These are phyloP conservation scores for Drosophila persimilis DNA, from an alignment of 1,140 invertebrate genomes.

Conservation along the genomic window DNA sequence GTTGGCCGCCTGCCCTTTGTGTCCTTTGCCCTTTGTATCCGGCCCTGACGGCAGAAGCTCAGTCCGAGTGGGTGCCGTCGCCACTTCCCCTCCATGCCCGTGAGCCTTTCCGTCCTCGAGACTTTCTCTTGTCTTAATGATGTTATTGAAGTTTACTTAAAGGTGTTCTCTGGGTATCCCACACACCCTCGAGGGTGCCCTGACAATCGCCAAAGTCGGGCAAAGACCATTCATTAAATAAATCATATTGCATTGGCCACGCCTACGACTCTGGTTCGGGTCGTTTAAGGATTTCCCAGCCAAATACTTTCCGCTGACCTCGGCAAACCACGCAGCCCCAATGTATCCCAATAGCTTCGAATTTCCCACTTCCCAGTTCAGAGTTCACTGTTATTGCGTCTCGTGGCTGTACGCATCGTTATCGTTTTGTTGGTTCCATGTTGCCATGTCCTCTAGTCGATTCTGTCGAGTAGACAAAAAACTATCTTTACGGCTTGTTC, in stretches of 20 bases:
- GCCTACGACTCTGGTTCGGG: background rate
- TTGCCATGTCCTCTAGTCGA: slow-evolving; percentile 33
- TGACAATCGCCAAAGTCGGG: slow-evolving; percentile 7
- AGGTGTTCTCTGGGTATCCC: slow-evolving; percentile 15
- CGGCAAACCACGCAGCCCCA: slow-evolving; percentile 4
- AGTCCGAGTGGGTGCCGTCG: slow-evolving; percentile 36
- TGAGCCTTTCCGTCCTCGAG: too few relatives aligned
- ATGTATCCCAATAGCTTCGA: slow-evolving; percentile 25
- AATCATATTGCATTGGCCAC: slow-evolving; percentile 23
- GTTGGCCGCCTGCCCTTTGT: slow-evolving; percentile 35
- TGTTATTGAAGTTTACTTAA: slow-evolving; percentile 38
- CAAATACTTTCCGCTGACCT: slow-evolving; percentile 45
- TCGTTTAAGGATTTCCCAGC: slow-evolving; percentile 19
- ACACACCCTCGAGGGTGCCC: slow-evolving; percentile 1
- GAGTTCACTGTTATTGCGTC: slow-evolving; percentile 37
- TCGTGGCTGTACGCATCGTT: slow-evolving; percentile 22
- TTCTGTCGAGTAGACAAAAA: slow-evolving; percentile 50
- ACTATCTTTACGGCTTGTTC: slow-evolving; percentile 35
- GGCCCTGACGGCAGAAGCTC: slow-evolving; percentile 38
- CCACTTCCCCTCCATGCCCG: background rate
- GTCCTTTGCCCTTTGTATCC: slow-evolving; percentile 25
- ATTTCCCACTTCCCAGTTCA: background rate
- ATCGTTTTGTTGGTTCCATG: slow-evolving; percentile 17
- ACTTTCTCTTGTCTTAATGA: slow-evolving; percentile 12
- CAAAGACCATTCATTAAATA: slow-evolving; percentile 30